Evolutionary conservation across 64 coral and sea anemone genomes (phyloP), one percentile per base, ranked within the genome.

Genomic region (Dendrophyllia cribrosa): DNA sequence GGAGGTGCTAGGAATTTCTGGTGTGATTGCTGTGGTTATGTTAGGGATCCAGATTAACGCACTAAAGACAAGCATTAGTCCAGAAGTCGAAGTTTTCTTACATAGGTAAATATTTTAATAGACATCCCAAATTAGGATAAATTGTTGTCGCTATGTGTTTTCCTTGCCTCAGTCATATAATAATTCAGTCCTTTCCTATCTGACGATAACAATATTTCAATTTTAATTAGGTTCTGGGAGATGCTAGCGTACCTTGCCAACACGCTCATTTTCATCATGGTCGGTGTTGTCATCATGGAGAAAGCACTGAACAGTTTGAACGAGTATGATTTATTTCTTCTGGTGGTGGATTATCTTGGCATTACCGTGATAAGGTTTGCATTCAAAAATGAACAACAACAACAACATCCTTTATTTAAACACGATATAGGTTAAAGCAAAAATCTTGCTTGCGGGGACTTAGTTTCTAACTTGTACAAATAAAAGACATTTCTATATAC

Each of bases 201-300:
- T 34, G 34, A 34, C 34, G 34, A 34, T 34, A 34, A 34, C 34
- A 34, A 34, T 34, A 34, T 56, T 56, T 12, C 53, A 56, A 9
- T 56, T 56, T 7, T 56, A 12, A 7, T 56, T 56, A 95, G 93
- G 71, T 98, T 98, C 75, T 98, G 94, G 94, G 94, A 98, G 63
- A 98, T 98, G 96, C 77, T 98, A 0, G 97, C 97, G 16, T 98
- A 98, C 26, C 87, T 98, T 43, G 96, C 96, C 7, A 98, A 98
- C 25, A 98, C 96, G 0, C 78, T 98, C 7, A 96, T 98, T 43
- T 96, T 98, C 19, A 98, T 95, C 48, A 98, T 98, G 94, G 97
- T 93, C 43, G 97, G 94, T 75, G 97, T 98, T 49, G 94, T 98
- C 10, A 96, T 95, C 61, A 92, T 93, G 87, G 93, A 96, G 45